Percentiles rank a stretch among this genome's conserved stretches.
Conservation (phyloP, 2,797 vertebrate genomes). For the Sus cebifrons region DNA sequence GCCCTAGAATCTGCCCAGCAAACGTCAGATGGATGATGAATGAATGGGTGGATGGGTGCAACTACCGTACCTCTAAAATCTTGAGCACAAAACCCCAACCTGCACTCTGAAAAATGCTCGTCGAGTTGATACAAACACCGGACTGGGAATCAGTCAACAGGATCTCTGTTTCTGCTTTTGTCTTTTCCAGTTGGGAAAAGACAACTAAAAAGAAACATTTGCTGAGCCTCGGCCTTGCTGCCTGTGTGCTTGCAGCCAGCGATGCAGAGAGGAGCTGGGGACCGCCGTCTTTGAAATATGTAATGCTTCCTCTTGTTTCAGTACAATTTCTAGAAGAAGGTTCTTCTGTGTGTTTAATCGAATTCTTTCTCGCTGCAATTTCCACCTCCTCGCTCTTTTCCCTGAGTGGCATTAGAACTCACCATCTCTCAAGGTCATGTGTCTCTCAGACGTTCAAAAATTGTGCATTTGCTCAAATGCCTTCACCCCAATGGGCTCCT, state of each 20-base stretch:
- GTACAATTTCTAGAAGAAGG: neutral
- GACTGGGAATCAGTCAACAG: neutral
- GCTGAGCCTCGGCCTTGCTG: neutral
- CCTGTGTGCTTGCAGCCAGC: neutral
- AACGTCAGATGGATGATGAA: neutral
- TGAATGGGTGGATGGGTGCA: neutral
- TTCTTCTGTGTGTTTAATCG: neutral
- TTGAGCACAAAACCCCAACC: neutral
- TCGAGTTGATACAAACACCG: neutral
- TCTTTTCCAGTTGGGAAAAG: neutral
- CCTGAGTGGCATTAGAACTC: neutral
- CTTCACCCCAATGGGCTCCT: neutral
- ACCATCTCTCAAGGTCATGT: neutral
- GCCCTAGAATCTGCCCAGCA: neutral
- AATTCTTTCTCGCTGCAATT: neutral
- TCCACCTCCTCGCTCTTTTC: neutral
- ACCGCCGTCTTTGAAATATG: neutral
- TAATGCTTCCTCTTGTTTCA: neutral
- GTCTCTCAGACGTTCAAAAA: neutral
- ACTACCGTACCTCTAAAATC: neutral
- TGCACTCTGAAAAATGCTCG: neutral
- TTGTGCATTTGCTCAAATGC: slow-evolving; percentile 27
- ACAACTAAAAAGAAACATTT: neutral
- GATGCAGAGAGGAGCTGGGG: neutral
- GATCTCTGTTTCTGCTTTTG: neutral